These are phyloP conservation scores for Chloroceryle amazona DNA, from an alignment of 2,797 vertebrate species.

Conservation along the genomic window DNA sequence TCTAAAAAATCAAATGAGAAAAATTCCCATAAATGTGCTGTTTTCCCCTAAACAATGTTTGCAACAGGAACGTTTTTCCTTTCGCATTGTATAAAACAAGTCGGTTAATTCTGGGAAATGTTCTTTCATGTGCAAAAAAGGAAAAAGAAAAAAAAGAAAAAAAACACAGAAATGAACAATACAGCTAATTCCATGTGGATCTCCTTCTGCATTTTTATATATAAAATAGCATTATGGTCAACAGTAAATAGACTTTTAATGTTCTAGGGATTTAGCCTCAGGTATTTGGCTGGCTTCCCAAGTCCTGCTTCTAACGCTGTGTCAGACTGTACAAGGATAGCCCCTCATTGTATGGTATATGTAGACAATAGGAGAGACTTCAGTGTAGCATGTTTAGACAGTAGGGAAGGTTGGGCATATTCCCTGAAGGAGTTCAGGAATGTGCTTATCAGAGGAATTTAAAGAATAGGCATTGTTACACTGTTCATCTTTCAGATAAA, in stretches of 20 bases:
- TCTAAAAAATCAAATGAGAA: not conserved
- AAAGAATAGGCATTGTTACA: slow-evolving; percentile 35
- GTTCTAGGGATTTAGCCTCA: slow-evolving; percentile 45
- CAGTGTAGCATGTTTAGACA: slow-evolving; percentile 36
- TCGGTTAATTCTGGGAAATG: not conserved
- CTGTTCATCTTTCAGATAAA: slow-evolving; percentile 19
- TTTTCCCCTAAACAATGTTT: not conserved
- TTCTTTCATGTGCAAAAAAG: not conserved
- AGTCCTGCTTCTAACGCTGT: slow-evolving; percentile 7
- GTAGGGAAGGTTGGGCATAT: not conserved
- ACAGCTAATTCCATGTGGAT: slow-evolving; percentile 31
- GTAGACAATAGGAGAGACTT: slow-evolving; percentile 1
- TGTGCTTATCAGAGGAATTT: slow-evolving; percentile 12
- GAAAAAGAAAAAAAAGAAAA: not conserved
- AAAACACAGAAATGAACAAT: slow-evolving; percentile 7
- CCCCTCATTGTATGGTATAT: not conserved
- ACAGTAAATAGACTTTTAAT: slow-evolving; percentile 48
- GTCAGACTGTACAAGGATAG: slow-evolving; percentile 31
- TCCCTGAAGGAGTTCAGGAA: slow-evolving; percentile 6
- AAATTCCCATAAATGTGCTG: not conserved
- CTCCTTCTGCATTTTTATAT: slow-evolving; percentile 31
- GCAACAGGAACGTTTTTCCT: not conserved
- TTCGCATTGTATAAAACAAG: not conserved
- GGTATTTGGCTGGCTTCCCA: slow-evolving; percentile 61
- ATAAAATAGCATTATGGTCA: slow-evolving; percentile 42